Evolutionary conservation across 2,888 invertebrate species (phyloP).

Genomic region (Pocota personata): DNA sequence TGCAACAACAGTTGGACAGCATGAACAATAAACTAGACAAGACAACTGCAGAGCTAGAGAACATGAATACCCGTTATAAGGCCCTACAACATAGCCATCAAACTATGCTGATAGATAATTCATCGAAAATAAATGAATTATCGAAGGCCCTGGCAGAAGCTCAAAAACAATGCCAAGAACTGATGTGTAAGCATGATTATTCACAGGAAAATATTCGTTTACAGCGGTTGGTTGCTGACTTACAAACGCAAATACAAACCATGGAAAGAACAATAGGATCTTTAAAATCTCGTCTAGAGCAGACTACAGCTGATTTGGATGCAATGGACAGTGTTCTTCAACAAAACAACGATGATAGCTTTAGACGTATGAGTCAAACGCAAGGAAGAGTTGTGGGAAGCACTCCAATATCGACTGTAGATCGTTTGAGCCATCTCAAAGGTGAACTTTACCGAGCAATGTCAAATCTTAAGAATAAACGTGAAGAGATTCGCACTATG

Average conservation of each 20-base stretch:
- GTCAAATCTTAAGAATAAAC: slow-evolving; percentile 82
- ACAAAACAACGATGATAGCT: slow-evolving; percentile 79
- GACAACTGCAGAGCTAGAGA: slow-evolving; percentile 84
- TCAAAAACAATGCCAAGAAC: slow-evolving; percentile 83
- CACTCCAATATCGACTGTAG: slow-evolving; percentile 80
- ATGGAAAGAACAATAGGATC: slow-evolving; percentile 80
- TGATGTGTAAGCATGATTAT: slow-evolving; percentile 78
- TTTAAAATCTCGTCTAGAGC: slow-evolving; percentile 78
- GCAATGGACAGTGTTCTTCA: slow-evolving; percentile 80
- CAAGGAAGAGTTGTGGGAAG: slow-evolving; percentile 77
- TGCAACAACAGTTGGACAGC: slow-evolving; percentile 83
- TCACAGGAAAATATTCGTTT: slow-evolving; percentile 79
- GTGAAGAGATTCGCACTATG: slow-evolving; percentile 84
- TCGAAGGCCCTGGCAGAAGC: slow-evolving; percentile 85
- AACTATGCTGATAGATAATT: slow-evolving; percentile 86
- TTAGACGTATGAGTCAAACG: slow-evolving; percentile 75
- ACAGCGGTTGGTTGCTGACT: slow-evolving; percentile 77
- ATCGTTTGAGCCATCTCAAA: slow-evolving; percentile 82
- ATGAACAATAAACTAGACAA: slow-evolving; percentile 82
- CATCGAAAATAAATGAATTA: slow-evolving; percentile 86
- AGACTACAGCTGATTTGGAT: slow-evolving; percentile 80
- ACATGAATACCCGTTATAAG: slow-evolving; percentile 84
- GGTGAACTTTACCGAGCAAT: slow-evolving; percentile 83
- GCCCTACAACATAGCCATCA: slow-evolving; percentile 86
- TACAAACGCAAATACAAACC: slow-evolving; percentile 78